These are phyloP conservation scores for Enteromius paludinosus DNA, from an alignment of 2,797 vertebrate genomes.

Conservation along the genomic window DNA sequence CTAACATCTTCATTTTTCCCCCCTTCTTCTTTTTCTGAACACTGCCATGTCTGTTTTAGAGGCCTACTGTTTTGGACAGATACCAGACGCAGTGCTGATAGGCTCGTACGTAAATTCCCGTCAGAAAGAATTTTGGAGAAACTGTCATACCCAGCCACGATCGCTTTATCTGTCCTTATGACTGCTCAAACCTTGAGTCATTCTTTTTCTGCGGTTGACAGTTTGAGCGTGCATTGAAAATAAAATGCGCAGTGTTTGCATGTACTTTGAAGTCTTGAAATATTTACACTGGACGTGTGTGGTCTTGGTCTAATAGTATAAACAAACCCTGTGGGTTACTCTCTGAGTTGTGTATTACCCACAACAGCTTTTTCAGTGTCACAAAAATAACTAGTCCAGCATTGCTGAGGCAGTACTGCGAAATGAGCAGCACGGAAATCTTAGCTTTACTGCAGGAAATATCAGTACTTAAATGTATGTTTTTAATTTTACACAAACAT, in stretches of 20 bases:
- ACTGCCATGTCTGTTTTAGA: slow-evolving; percentile 63
- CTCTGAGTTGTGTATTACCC: slow-evolving; percentile 28
- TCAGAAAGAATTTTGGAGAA: slow-evolving; percentile 55
- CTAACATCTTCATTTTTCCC: slow-evolving; percentile 60
- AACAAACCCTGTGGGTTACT: slow-evolving; percentile 43
- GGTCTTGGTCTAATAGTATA: slow-evolving; percentile 50
- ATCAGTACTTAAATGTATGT: background rate
- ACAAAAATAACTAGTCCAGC: slow-evolving; percentile 20
- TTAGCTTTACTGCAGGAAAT: background rate
- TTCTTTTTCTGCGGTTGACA: slow-evolving; percentile 4
- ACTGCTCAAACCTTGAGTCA: slow-evolving; percentile 13
- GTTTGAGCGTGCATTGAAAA: slow-evolving; percentile 27
- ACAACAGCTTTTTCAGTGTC: slow-evolving; percentile 32
- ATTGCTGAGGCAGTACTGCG: background rate
- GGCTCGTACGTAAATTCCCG: slow-evolving; percentile 65
- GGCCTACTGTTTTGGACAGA: slow-evolving; percentile 73
- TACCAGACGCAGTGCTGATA: slow-evolving; percentile 75
- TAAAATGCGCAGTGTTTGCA: slow-evolving; percentile 32
- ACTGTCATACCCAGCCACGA: background rate
- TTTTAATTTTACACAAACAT: background rate
- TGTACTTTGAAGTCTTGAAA: slow-evolving; percentile 45
- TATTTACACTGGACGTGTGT: slow-evolving; percentile 47
- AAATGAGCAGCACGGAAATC: background rate
- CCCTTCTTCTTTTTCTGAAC: slow-evolving; percentile 65
- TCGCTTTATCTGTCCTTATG: slow-evolving; percentile 2